A percentile compares a stretch with the other conserved stretches of the same genome.
Evolutionary conservation across 2,797 vertebrate genomes (phyloP).

Genomic region (Tapera naevia): DNA sequence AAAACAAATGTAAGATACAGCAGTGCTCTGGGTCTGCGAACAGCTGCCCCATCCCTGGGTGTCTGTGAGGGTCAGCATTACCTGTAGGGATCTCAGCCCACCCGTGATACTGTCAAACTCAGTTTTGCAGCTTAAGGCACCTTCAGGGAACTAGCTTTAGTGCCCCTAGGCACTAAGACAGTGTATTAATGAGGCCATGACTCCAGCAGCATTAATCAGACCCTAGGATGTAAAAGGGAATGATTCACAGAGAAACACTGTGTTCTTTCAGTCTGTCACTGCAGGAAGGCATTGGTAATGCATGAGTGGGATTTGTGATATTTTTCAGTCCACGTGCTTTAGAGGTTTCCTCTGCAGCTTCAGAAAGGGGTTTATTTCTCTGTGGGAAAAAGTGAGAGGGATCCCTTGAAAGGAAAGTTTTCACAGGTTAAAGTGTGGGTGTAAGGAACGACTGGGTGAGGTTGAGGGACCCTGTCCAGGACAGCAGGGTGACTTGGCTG

Average conservation of each 20-base stretch:
- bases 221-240: neutral
- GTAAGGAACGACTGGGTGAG: neutral
- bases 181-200: neutral
- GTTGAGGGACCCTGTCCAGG: neutral
- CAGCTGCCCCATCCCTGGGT: neutral
- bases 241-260: conserved; percentile 35
- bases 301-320: conserved; percentile 8
- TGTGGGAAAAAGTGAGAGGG: neutral
- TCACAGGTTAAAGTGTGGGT: neutral
- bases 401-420: neutral
- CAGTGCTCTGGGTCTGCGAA: neutral
- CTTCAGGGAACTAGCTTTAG: neutral
- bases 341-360: conserved; percentile 42
- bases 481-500: neutral
- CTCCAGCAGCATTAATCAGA: conserved; percentile 29
- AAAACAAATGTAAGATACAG: neutral
- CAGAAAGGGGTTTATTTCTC: neutral
- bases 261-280: conserved; percentile 26
- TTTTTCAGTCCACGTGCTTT: neutral
- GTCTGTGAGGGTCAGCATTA: neutral
- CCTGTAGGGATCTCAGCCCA: neutral
- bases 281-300: neutral
- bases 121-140: neutral
- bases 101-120: neutral
- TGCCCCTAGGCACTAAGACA: neutral